Percentiles rank a stretch among this genome's conserved stretches.
Evolutionary conservation across 2,888 invertebrate species (phyloP).

Genomic region (Pharmacophagus antenor): DNA sequence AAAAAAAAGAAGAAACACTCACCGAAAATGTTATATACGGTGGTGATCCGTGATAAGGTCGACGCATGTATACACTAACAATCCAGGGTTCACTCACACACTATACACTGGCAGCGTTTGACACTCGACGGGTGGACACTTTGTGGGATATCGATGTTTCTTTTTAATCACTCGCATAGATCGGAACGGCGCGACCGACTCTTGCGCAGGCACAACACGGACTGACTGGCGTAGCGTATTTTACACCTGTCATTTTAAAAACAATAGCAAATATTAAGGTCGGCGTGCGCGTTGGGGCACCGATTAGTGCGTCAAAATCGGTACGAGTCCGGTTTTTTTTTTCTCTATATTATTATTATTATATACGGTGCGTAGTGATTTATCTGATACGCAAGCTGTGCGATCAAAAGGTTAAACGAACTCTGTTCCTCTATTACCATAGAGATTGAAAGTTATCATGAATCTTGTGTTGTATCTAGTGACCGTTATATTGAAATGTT

Average conservation of each 20-base stretch:
- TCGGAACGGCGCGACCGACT: conserved; percentile 47
- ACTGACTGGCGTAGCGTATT: conserved; percentile 55
- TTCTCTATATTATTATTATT: conserved; percentile 16
- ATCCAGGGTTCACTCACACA: conserved; percentile 32
- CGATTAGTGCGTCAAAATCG: conserved; percentile 17
- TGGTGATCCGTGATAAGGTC: conserved; percentile 25
- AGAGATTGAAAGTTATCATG: too few species aligned
- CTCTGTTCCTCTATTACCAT: not conserved
- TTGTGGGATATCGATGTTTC: conserved; percentile 33
- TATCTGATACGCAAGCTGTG: not conserved
- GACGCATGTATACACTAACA: conserved; percentile 16
- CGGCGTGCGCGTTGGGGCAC: conserved; percentile 25
- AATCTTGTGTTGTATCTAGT: too few species aligned
- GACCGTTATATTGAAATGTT: too few species aligned
- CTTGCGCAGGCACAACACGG: conserved; percentile 57
- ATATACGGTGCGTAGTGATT: conserved; percentile 9
- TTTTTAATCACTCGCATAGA: conserved; percentile 21
- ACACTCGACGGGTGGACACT: conserved; percentile 35
- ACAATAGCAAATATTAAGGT: conserved; percentile 69
- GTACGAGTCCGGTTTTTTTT: conserved; percentile 27
- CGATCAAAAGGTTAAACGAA: conserved; percentile 5
- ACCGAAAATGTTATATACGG: conserved; percentile 50
- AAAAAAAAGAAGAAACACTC: conserved; percentile 41
- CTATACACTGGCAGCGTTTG: conserved; percentile 27
- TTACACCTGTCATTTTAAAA: conserved; percentile 68